phyloP scores from a whole-genome alignment of 2,797 vertebrate genomes.

The Tinamus major region DNA sequence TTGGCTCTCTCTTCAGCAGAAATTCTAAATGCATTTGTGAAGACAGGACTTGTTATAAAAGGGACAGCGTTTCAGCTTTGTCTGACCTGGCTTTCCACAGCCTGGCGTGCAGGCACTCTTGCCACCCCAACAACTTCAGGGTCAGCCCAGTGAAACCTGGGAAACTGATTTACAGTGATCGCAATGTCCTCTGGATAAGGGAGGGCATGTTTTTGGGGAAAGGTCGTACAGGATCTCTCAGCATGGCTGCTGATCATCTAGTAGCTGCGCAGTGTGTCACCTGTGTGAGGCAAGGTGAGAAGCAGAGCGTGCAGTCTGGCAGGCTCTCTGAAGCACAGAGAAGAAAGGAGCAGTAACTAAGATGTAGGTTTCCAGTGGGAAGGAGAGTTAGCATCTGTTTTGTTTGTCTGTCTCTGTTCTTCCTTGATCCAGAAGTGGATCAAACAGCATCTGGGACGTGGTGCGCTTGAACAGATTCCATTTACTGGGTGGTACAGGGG shows the following conservation, averaged over 20 bases:
- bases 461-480: neutral
- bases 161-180: neutral
- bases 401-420: neutral
- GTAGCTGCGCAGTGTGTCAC: neutral
- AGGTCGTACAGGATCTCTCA: neutral
- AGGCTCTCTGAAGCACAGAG: neutral
- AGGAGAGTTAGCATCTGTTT: neutral
- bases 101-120: neutral
- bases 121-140: neutral
- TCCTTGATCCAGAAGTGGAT: neutral
- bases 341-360: neutral
- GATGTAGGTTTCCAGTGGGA: neutral
- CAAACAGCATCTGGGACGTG: neutral
- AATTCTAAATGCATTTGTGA: neutral
- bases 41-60: neutral
- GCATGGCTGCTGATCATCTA: neutral
- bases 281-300: neutral
- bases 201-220: neutral
- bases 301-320: neutral
- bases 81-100: neutral
- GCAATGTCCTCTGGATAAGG: neutral
- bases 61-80: neutral
- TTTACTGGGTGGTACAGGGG: neutral
- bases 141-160: neutral
- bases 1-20: neutral